Conservation (phyloP, 2,113 vertebrate species). For the Microcebus murinus region DNA sequence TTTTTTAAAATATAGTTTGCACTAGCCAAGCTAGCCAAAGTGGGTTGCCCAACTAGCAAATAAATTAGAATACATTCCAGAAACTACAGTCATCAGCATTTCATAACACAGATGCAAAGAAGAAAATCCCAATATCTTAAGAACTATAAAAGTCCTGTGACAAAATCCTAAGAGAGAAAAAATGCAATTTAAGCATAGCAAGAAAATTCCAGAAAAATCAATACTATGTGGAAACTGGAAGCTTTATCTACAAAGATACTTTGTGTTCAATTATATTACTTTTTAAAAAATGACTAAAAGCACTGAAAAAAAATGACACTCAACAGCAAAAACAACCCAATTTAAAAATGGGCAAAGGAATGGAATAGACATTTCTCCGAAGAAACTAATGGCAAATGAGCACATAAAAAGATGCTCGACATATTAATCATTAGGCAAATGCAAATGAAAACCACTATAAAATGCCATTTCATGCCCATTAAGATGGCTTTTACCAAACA, state of each 20-base stretch:
- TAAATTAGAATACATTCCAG: constrained; percentile 20
- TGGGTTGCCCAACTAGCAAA: not conserved
- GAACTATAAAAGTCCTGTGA: constrained; percentile 42
- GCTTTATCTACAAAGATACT: not conserved
- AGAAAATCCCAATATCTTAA: constrained; percentile 55
- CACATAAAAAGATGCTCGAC: not conserved
- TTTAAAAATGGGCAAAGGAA: not conserved
- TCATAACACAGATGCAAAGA: constrained; percentile 56
- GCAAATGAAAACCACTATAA: not conserved
- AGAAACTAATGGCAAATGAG: not conserved
- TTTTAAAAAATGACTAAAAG: not conserved
- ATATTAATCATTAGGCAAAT: not conserved
- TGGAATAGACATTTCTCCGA: not conserved
- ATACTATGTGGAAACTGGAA: not conserved
- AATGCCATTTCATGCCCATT: not conserved
- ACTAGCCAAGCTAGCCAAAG: not conserved
- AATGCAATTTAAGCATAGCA: not conserved
- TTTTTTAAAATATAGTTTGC: constrained; percentile 10
- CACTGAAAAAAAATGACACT: not conserved
- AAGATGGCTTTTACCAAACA: not conserved
- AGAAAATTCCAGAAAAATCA: constrained; percentile 42
- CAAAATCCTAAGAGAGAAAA: constrained; percentile 42
- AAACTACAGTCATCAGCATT: constrained; percentile 51
- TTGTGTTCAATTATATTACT: not conserved
- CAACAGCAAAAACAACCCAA: not conserved